Base-by-base conservation (phyloP, 1,140 invertebrate species). In the Heliconius hewitsoni region DNA sequence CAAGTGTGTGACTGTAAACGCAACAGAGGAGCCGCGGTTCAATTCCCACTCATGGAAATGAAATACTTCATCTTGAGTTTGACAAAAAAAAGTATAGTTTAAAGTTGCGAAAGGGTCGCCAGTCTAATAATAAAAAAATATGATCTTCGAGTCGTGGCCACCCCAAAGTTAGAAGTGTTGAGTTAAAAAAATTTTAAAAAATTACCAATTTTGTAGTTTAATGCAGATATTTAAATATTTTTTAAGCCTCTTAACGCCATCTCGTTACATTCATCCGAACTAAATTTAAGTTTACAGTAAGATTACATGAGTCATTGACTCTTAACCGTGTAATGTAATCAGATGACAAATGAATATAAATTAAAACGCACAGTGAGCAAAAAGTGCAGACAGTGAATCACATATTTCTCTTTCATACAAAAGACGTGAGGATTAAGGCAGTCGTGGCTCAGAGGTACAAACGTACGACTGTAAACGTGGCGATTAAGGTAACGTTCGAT, bases 291-390 rank as follows among this genome's bases (percentile, higher is more conserved):
- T 27, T 66, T 66, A 30, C 60, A 66, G 60, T 66, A 66, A 66
- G 60, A 27, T 66, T 30, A 66, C 60, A 13, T 39, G 50, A 76
- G 74, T 79, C 74, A 79, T 76, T 79, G 78, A 79, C 78, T 76
- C 75, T 76, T 60, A 66, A 74, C 55, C 37, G 55, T 72, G 66
- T 71, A 74, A 37, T 27, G 34, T 75, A 72, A 73, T 79, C 78
- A 79, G 57, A 76, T 60, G 73, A 23, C 70, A 72, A 30, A 71
- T 73, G 60, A 75, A 79, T 66, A 70, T 70, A 79, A 79, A 79
- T 78, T 46, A 73, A 74, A 60, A 66, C 23, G 23, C 50, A 55
- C 9, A 27, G 4, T 18, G 57, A n/a, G 71, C 27, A 74, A 73
- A 78, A 78, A 73, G 18, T 60, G 34, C 71, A 78, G 77, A 78